Evolutionary conservation across 2,888 invertebrate genomes (phyloP), one percentile per base, ranked within the genome.

Genomic region (Geophilus truncorum): DNA sequence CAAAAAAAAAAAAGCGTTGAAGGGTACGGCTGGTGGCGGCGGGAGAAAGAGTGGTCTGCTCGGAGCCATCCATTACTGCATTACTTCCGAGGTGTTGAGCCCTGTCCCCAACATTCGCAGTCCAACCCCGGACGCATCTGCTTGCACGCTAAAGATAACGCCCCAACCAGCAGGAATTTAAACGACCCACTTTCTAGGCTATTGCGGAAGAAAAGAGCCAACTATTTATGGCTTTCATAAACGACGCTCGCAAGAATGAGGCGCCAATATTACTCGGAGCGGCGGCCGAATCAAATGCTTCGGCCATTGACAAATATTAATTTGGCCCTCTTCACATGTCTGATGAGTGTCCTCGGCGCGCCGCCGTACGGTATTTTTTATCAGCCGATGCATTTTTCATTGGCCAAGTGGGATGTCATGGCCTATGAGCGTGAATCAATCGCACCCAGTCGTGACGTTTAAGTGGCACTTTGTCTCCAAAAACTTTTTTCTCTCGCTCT

Each of bases 51-150:
- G 62, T 62, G 62, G 62, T 62, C 62, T 62, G 62, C 62, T 62
- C 25, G 62, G 62, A 62, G 62, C 62, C 62, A 62, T 62, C 62
- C 62, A 62, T 62, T 62, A 45, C 45, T 62, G 62, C 62, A 62
- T 62, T 62, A 62, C 62, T 62, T 62, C 62, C 62, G 62, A 62
- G 62, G 62, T 62, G 62, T 62, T 62, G 62, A 62, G 62, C 62
- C 25, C 62, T 62, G 62, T 62, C 62, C 62, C 62, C 62, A 62
- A 62, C 62, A 62, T 62, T 62, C 62, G 62, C 62, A 62, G 62
- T 62, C 62, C 62, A 62, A 62, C 62, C 62, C 62, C 62, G 62
- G 62, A 62, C 62, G 62, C 62, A 62, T 62, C 62, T 62, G 62
- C 62, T 62, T 62, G 62, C 62, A 62, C 62, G 62, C 62, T 62